Evolutionary conservation across 2,113 vertebrate species (phyloP).

Genomic region (Cynocephalus volans): DNA sequence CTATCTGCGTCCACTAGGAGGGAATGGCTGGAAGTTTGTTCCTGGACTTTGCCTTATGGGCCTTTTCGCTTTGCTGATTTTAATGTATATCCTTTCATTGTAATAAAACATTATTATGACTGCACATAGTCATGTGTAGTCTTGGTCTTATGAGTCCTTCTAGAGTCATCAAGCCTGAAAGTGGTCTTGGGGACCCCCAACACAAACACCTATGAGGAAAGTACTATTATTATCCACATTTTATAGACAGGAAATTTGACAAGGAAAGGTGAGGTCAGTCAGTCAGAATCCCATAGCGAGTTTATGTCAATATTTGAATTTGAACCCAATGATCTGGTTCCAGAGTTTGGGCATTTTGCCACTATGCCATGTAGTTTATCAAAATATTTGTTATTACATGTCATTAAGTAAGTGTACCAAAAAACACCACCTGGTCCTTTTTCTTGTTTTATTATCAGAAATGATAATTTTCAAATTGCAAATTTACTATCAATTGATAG

Average conservation of each 20-base stretch:
- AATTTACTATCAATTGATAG: background rate
- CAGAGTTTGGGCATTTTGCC: background rate
- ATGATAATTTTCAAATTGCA: conserved; percentile 52
- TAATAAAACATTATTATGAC: background rate
- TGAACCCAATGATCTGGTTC: background rate
- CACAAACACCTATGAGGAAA: background rate
- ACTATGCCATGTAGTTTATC: background rate
- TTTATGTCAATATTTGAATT: background rate
- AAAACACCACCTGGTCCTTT: background rate
- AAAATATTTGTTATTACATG: background rate
- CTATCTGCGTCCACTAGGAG: background rate
- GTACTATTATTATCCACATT: background rate
- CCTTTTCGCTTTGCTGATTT: background rate
- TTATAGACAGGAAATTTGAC: background rate
- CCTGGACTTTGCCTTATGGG: background rate
- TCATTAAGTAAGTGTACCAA: background rate
- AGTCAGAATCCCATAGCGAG: background rate
- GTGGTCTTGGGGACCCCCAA: background rate
- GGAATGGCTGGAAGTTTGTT: no score
- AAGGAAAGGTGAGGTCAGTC: background rate
- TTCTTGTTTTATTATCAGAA: background rate
- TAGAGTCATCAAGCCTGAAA: background rate
- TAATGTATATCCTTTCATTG: background rate
- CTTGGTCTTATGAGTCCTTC: background rate
- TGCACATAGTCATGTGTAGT: no score